These are phyloP conservation scores for Petrosia ficiformis DNA, from an alignment of 37 sponge, comb jelly and placozoan species.

Conservation along the genomic window DNA sequence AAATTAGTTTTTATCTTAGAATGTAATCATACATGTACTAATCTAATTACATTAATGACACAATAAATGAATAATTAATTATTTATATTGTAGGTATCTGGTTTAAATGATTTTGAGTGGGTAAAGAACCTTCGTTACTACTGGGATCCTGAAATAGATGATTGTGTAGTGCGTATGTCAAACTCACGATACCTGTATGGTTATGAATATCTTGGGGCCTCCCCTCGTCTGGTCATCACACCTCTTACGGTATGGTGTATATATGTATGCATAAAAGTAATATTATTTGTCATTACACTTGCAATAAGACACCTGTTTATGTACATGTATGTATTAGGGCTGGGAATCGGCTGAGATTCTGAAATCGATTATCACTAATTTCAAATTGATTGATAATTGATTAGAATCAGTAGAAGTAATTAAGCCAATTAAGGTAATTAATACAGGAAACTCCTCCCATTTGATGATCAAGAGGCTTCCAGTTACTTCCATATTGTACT, in stretches of 20 bases:
- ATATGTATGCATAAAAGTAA: neutral
- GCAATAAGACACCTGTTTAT: neutral
- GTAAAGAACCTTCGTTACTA: slow-evolving; percentile 96
- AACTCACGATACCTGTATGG: slow-evolving; percentile 91
- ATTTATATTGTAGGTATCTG: slow-evolving; percentile 44
- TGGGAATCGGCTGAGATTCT: no score
- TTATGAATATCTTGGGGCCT: slow-evolving; percentile 98
- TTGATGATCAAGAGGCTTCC: no score
- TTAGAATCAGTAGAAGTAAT: no score
- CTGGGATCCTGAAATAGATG: slow-evolving; percentile 94
- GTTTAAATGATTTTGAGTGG: slow-evolving; percentile 94
- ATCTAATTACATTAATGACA: no score
- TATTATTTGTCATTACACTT: neutral
- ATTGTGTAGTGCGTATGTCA: slow-evolving; percentile 90
- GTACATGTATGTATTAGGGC: slow-evolving; percentile 12
- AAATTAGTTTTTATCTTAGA: no score
- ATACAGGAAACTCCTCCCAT: no score
- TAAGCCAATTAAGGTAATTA: no score
- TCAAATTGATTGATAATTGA: no score
- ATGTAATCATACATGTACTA: no score
- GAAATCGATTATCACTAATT: no score
- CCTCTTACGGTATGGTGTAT: slow-evolving; percentile 82
- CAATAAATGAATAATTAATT: no score
- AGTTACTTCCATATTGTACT: no score
- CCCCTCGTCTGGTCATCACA: slow-evolving; percentile 93